phyloP scores from a whole-genome alignment of 2,888 invertebrate genomes.

The Xestia ashworthii region DNA sequence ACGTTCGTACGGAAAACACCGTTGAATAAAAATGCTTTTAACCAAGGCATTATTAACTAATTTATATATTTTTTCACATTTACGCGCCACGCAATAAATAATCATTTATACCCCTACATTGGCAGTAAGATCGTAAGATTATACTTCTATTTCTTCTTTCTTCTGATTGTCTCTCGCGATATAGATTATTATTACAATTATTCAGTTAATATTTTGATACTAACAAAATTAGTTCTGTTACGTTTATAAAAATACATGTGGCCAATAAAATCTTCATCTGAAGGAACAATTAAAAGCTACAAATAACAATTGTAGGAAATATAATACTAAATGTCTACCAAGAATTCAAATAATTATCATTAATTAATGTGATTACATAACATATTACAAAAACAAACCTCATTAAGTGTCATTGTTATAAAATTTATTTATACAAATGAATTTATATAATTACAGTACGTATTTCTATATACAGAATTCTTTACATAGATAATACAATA shows the following conservation, averaged over 20 bases:
- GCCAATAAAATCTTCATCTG: conserved; percentile 18
- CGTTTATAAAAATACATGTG: conserved; percentile 2
- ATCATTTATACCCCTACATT: conserved; percentile 14
- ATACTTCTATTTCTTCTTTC: neutral
- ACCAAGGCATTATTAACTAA: neutral
- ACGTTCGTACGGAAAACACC: neutral
- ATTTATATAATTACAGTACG: conserved; percentile 8
- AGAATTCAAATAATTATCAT: conserved; percentile 39
- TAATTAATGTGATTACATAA: conserved; percentile 36
- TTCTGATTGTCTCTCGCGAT: neutral
- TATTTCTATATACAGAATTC: conserved; percentile 43
- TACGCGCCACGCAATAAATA: conserved; percentile 10
- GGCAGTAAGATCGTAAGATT: conserved; percentile 12
- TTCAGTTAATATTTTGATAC: conserved; percentile 6
- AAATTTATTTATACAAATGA: conserved; percentile 29
- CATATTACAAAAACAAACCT: conserved; percentile 31
- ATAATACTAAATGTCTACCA: conserved; percentile 46
- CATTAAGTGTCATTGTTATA: conserved; percentile 16
- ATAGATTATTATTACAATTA: conserved; percentile 15
- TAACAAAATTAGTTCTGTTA: neutral
- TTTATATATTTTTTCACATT: neutral
- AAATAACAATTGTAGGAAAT: conserved; percentile 27
- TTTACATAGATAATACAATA: conserved; percentile 38
- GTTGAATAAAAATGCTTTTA: neutral
- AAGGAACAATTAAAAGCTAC: conserved; percentile 31